Conservation (phyloP, 2,888 invertebrate species). For the Tetanocera ferruginea region DNA sequence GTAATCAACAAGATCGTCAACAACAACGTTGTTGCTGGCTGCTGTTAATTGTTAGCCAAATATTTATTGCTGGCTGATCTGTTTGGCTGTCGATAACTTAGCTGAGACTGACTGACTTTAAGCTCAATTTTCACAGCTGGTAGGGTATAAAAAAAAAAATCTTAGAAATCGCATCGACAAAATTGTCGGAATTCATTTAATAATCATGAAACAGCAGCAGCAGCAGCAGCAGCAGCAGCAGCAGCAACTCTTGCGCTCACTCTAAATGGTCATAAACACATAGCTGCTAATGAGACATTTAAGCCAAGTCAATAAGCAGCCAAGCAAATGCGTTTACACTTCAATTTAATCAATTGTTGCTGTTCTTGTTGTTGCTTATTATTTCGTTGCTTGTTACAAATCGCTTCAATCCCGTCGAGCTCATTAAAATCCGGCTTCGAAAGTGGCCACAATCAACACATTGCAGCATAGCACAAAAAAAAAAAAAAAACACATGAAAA, state of each 20-base stretch:
- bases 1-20: not conserved
- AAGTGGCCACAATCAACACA: constrained; percentile 6
- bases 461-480: too few species aligned
- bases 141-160: not conserved
- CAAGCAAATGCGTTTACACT: constrained; percentile 53
- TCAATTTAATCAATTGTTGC: constrained; percentile 38
- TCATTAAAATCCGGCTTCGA: not conserved
- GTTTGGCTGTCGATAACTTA: not conserved
- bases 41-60: constrained; percentile 17
- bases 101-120: not conserved
- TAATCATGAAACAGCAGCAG: not conserved
- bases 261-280: constrained; percentile 52
- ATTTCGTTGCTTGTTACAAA: not conserved
- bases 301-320: constrained; percentile 53
- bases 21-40: not conserved
- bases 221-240: constrained; percentile 9
- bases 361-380: constrained; percentile 1
- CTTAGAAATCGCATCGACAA: constrained; percentile 13
- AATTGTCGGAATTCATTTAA: constrained; percentile 15
- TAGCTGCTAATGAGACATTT: constrained; percentile 52
- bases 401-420: not conserved
- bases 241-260: not conserved
- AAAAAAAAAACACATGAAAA: too few species aligned
- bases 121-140: constrained; percentile 1
- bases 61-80: not conserved